Base-by-base conservation (phyloP, 2,797 vertebrate species). In the Gadopsis bispinosus region DNA sequence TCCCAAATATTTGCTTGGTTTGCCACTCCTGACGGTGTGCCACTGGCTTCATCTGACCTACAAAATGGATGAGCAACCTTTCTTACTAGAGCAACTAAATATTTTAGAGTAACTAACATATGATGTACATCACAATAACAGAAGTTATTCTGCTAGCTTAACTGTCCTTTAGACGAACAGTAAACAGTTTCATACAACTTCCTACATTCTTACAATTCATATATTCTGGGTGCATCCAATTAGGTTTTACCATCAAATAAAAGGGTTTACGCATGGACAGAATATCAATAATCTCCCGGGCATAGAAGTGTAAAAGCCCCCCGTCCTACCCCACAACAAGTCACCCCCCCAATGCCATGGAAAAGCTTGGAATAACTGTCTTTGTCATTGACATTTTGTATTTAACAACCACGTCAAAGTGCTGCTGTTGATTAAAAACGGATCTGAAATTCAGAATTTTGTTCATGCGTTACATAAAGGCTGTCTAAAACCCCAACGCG, bases 201-300 rank as follows among this genome's bases (percentile, higher is more conserved):
- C 26, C 26, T 26, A 26, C 26, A 26, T 26, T 26, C 26, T 26
- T 26, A 26, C 26, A 26, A 26, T 26, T 26, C 26, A 26, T 26
- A 26, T 43, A 29, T 19, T 62, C 5, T 12, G 26, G 22, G 48
- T 47, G 43, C 5, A 1, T 22, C 39, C 14, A 43, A 22, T 26
- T 62, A 45, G 61, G 62, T 50, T 65, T 65, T 22, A 37, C 63
- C 31, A 22, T 35, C 7, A 64, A 22, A 66, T 66, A 33, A 66
- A 51, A 31, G 51, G 31, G 20, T 66, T 50, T 53, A 14, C 4
- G 26, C 50, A 53, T 53, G n/a, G 50, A 53, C 11, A 26, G 22
- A 53, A 3, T 16, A 54, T 54, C 26, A 29, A 54, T 29, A 29
- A 12, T 13, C 22, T 26, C 22, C 51, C 13, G n/a, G 50, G 50